Evolutionary conservation across 2,797 vertebrate genomes (phyloP).

Genomic region (Takifugu rubripes): DNA sequence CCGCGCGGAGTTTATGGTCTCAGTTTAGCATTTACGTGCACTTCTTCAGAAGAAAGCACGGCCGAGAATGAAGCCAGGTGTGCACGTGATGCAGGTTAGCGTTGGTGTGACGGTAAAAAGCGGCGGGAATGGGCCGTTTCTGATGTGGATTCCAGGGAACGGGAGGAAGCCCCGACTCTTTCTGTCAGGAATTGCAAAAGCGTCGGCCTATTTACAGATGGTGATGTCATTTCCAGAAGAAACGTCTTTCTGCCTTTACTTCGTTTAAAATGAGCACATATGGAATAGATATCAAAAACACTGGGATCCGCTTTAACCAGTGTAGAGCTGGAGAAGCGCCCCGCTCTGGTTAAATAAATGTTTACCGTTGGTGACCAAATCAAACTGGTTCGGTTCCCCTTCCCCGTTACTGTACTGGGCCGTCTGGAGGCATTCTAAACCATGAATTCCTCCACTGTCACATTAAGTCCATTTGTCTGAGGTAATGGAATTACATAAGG

Average conservation of each 20-base stretch:
- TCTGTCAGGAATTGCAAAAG: too few species aligned
- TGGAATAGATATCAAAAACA: slow-evolving; percentile 3
- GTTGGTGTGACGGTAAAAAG: too few species aligned
- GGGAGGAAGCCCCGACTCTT: too few species aligned
- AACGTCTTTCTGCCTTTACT: slow-evolving; percentile 9
- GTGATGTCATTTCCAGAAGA: slow-evolving; percentile 1
- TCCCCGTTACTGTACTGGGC: slow-evolving; percentile 42
- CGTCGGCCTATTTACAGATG: not conserved
- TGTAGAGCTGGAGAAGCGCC: slow-evolving; percentile 9
- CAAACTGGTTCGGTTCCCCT: slow-evolving; percentile 16
- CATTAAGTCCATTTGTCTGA: slow-evolving; percentile 68
- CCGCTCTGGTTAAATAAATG: slow-evolving; percentile 5
- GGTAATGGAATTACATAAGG: slow-evolving; percentile 75
- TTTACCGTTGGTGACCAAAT: slow-evolving; percentile 29
- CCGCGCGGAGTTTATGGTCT: too few species aligned
- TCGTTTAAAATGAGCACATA: slow-evolving; percentile 5
- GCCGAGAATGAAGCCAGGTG: too few species aligned
- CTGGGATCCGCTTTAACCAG: slow-evolving; percentile 3
- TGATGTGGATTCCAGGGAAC: too few species aligned
- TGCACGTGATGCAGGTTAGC: too few species aligned
- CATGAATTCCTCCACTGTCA: slow-evolving; percentile 60
- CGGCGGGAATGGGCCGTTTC: too few species aligned
- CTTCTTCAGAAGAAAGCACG: too few species aligned
- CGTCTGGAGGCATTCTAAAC: slow-evolving; percentile 68
- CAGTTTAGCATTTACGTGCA: too few species aligned